Evolutionary conservation across 2,113 vertebrate species (phyloP).

Genomic region (Aepyceros melampus): DNA sequence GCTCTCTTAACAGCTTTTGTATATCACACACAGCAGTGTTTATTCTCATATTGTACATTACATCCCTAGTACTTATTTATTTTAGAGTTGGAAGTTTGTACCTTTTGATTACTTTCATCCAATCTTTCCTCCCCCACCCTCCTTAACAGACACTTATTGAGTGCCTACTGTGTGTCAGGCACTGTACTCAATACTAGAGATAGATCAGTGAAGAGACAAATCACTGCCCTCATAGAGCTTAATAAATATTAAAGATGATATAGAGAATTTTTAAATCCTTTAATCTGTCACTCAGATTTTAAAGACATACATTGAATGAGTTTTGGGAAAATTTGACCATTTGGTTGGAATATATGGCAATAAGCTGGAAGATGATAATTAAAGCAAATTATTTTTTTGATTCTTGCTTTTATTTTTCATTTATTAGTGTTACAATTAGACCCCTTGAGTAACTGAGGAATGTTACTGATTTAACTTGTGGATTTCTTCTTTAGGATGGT

Average conservation of each 20-base stretch:
- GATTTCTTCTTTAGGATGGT: background rate
- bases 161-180: background rate
- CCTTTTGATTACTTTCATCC: background rate
- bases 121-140: background rate
- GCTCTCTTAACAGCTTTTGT: background rate
- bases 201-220: slow-evolving; percentile 4
- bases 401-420: background rate
- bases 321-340: background rate
- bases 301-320: background rate
- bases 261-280: background rate
- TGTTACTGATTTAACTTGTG: background rate
- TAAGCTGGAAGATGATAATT: background rate
- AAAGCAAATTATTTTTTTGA: background rate
- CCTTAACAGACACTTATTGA: background rate
- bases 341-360: background rate
- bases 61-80: background rate
- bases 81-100: background rate
- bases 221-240: background rate
- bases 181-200: background rate
- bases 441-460: background rate
- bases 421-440: background rate
- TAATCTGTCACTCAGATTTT: slow-evolving; percentile 4
- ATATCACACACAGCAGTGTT: background rate
- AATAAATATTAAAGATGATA: slow-evolving; percentile 11
- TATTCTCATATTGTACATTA: background rate